A percentile compares a stretch with the other conserved stretches of the same genome.
These are phyloP conservation scores for Eclectus roratus DNA, from an alignment of 2,113 vertebrate species.

Conservation along the genomic window DNA sequence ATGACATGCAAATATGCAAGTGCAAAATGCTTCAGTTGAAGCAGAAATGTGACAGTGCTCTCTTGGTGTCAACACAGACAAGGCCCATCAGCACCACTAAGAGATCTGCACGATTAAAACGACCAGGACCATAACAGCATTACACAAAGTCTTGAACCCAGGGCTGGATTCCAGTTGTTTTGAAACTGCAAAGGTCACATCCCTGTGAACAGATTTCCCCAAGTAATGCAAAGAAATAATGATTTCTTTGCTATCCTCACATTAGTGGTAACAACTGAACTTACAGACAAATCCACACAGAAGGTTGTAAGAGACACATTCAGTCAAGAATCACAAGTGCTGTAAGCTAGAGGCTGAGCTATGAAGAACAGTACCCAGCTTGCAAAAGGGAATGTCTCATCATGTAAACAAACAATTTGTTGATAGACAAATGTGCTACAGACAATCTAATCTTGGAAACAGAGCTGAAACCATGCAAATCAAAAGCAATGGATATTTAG, in stretches of 20 bases:
- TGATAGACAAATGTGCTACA: background rate
- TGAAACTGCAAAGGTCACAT: background rate
- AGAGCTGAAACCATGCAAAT: background rate
- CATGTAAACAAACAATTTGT: background rate
- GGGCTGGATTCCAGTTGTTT: background rate
- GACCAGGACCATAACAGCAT: accelerated
- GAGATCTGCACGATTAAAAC: background rate
- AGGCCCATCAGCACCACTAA: background rate
- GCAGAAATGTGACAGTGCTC: background rate
- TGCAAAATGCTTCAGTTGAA: background rate
- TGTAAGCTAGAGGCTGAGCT: background rate
- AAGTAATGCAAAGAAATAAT: background rate
- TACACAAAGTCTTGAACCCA: background rate
- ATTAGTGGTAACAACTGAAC: background rate
- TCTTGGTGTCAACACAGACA: background rate
- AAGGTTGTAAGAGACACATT: background rate
- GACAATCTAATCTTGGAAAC: conserved; percentile 10
- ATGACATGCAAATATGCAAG: background rate
- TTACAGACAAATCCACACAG: background rate
- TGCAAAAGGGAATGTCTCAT: background rate
- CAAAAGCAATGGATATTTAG: background rate
- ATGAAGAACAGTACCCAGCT: background rate
- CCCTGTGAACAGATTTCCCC: accelerated
- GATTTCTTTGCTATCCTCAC: background rate
- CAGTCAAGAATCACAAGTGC: background rate